These are phyloP conservation scores for Otis tarda DNA, from an alignment of 2,113 vertebrate species.

Conservation along the genomic window DNA sequence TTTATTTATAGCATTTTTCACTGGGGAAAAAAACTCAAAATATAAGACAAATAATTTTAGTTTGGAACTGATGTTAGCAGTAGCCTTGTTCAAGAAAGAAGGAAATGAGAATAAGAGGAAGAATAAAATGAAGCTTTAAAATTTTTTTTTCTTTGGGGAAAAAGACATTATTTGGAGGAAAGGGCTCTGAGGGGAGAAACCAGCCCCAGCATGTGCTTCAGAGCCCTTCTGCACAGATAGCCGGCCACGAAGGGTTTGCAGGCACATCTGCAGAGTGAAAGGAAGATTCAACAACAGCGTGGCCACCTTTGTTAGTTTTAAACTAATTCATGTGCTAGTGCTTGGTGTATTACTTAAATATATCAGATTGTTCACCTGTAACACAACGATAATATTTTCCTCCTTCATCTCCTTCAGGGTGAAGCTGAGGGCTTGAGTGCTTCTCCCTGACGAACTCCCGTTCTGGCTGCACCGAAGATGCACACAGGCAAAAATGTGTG, in stretches of 20 bases:
- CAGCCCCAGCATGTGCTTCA: not conserved
- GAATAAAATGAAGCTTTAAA: not conserved
- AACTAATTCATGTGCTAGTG: not conserved
- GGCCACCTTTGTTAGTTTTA: not conserved
- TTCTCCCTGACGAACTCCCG: not conserved
- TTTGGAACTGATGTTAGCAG: not conserved
- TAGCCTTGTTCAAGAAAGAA: not conserved
- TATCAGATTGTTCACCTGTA: not conserved
- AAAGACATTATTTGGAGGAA: not conserved
- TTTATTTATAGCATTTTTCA: conserved; percentile 2
- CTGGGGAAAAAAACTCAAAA: not conserved
- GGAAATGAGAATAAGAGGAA: not conserved
- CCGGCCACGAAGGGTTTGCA: not conserved
- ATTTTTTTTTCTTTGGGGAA: not conserved
- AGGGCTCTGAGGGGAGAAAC: not conserved
- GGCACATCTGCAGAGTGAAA: not conserved
- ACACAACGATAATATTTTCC: not conserved
- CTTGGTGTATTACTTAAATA: not conserved
- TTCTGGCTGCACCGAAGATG: not conserved
- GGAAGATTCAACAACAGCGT: not conserved
- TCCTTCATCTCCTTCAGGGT: not conserved
- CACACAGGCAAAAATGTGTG: accelerated
- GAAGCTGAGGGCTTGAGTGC: not conserved
- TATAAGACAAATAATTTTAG: not conserved
- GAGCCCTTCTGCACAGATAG: not conserved